phyloP scores from a whole-genome alignment of 2,888 invertebrate species.

The Pandemis heparana region DNA sequence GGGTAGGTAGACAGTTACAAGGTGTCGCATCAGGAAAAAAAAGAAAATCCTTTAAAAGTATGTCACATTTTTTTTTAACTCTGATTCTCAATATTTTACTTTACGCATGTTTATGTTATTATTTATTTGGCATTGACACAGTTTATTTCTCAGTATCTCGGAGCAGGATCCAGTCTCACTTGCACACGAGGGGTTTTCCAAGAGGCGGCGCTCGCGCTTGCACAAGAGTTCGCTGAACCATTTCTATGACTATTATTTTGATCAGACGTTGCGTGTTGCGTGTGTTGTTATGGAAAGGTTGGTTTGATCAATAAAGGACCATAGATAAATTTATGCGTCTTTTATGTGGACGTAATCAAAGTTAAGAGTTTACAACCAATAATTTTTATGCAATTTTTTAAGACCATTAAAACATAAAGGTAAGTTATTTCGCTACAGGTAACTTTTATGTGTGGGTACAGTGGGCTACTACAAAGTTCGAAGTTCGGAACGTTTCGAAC shows the following conservation, averaged over 20 bases:
- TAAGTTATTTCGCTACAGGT: too few species aligned
- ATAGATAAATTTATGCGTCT: too few species aligned
- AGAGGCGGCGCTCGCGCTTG: constrained; percentile 55
- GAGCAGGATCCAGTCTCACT: constrained; percentile 55
- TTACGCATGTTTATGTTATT: constrained; percentile 34
- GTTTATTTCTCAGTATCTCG: constrained; percentile 39
- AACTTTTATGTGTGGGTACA: too few species aligned
- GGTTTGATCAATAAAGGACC: not conserved
- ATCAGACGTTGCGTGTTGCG: constrained; percentile 26
- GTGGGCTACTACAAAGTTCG: too few species aligned
- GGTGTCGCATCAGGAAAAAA: too few species aligned
- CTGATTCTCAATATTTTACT: constrained; percentile 12
- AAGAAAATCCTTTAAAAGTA: not conserved
- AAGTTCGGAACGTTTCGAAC: too few species aligned
- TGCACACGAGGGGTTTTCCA: constrained; percentile 81
- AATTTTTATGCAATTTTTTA: too few species aligned
- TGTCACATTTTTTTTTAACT: constrained; percentile 5
- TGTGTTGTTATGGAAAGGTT: constrained; percentile 1
- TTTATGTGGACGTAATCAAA: too few species aligned
- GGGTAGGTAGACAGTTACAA: too few species aligned
- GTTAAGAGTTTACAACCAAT: too few species aligned
- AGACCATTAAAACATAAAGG: too few species aligned
- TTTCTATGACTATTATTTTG: constrained; percentile 47
- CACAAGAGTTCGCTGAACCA: constrained; percentile 82
- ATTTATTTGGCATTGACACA: constrained; percentile 41